A percentile compares a stretch with the other conserved stretches of the same genome.
Conservation (phyloP, 1,140 invertebrate species). For the Drosophila oshimai region DNA sequence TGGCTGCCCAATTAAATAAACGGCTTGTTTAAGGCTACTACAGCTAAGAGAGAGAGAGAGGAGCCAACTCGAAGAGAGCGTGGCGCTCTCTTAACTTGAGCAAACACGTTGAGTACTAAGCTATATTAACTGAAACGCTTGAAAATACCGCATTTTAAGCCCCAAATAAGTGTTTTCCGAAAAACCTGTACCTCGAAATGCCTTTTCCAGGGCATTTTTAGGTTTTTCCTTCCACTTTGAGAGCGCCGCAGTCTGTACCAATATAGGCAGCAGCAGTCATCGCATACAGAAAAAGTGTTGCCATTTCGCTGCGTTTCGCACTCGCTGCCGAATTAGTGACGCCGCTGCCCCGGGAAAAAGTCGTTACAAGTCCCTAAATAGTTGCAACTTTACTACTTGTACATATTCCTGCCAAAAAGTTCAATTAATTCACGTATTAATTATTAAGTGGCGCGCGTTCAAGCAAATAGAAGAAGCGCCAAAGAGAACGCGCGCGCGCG, state of each 20-base stretch:
- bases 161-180: constrained; percentile 14
- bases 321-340: constrained; percentile 1
- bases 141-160: neutral
- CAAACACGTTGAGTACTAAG: neutral
- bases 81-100: neutral
- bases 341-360: neutral
- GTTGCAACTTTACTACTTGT: neutral
- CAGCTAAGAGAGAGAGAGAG: neutral
- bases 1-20: neutral
- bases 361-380: neutral
- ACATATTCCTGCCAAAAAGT: neutral
- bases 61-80: neutral
- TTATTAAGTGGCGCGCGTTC: constrained; percentile 63
- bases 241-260: constrained; percentile 53
- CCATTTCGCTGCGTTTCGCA: constrained; percentile 63
- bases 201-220: constrained; percentile 1
- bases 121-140: constrained; percentile 7
- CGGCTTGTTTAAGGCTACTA: neutral
- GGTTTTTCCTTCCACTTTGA: constrained; percentile 34
- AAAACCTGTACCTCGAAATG: constrained; percentile 4
- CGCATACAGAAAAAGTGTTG: constrained; percentile 72
- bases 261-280: constrained; percentile 28
- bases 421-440: constrained; percentile 41
- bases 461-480: neutral
- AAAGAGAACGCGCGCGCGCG: constrained; percentile 34